Evolutionary conservation across 2,113 vertebrate genomes (phyloP).

Genomic region (Origma solitaria): DNA sequence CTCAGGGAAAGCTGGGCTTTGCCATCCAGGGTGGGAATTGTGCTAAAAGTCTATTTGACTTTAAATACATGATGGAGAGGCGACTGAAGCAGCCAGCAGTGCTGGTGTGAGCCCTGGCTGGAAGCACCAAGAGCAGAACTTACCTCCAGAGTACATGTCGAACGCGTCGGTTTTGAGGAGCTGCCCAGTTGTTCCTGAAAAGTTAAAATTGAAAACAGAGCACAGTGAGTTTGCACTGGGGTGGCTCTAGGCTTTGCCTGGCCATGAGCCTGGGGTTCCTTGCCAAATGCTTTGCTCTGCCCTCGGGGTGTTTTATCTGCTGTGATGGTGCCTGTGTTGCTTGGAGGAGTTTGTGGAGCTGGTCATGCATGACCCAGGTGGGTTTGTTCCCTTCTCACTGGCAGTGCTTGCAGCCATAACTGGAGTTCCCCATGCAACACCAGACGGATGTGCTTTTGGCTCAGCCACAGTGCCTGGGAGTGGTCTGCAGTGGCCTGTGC

Average conservation of each 20-base stretch:
- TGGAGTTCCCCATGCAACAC: neutral
- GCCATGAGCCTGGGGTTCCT: neutral
- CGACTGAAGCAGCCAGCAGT: neutral
- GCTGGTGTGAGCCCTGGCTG: neutral
- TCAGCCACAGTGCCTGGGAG: neutral
- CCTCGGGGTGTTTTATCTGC: neutral
- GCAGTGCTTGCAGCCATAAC: rapidly evolving
- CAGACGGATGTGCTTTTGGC: neutral
- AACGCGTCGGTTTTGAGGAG: constrained; percentile 57
- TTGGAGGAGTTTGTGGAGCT: neutral
- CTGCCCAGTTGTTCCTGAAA: constrained; percentile 70
- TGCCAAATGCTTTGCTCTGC: neutral
- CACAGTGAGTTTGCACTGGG: neutral
- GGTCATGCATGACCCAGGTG: rapidly evolving
- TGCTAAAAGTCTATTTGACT: neutral
- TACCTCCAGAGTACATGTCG: constrained; percentile 70
- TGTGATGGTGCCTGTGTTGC: rapidly evolving
- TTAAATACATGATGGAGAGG: neutral
- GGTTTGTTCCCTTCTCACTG: neutral
- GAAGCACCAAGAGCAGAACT: neutral
- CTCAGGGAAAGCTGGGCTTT: neutral
- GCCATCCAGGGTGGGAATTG: neutral
- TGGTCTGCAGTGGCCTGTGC: neutral
- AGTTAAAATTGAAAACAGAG: neutral
- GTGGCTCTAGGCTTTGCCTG: neutral